A percentile compares a stretch with the other conserved stretches of the same genome.
Conservation (phyloP, 1,140 invertebrate genomes). For the Lordiphosa clarofinis region DNA sequence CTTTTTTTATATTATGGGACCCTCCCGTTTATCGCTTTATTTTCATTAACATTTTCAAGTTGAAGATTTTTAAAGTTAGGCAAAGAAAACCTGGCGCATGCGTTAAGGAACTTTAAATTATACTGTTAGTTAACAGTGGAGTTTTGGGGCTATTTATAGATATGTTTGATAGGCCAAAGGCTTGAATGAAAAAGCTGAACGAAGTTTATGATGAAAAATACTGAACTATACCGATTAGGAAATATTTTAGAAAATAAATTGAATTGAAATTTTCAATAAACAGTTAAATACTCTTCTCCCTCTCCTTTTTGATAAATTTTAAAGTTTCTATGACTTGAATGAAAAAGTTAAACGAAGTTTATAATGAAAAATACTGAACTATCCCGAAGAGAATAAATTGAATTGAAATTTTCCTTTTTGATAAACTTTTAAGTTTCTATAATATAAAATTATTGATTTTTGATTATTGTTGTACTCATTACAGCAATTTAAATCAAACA, state of each 20-base stretch:
- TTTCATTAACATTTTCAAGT: constrained; percentile 72
- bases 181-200: background rate
- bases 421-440: no score
- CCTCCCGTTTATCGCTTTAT: constrained; percentile 49
- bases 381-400: no score
- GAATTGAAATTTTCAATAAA: no score
- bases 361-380: no score
- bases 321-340: no score
- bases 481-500: background rate
- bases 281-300: background rate
- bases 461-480: constrained; percentile 9
- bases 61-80: constrained; percentile 48
- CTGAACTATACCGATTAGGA: no score
- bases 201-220: no score
- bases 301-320: no score
- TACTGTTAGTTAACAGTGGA: constrained; percentile 42
- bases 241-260: no score
- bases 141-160: constrained; percentile 6
- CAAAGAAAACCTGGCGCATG: constrained; percentile 38
- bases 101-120: constrained; percentile 19
- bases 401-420: no score
- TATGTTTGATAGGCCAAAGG: background rate
- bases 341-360: no score
- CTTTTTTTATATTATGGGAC: constrained; percentile 1
- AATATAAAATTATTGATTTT: constrained; percentile 53